A percentile compares a stretch with the other conserved stretches of the same genome.
Evolutionary conservation across 2,113 vertebrate species (phyloP).

Genomic region (Pelmatolapia mariae): DNA sequence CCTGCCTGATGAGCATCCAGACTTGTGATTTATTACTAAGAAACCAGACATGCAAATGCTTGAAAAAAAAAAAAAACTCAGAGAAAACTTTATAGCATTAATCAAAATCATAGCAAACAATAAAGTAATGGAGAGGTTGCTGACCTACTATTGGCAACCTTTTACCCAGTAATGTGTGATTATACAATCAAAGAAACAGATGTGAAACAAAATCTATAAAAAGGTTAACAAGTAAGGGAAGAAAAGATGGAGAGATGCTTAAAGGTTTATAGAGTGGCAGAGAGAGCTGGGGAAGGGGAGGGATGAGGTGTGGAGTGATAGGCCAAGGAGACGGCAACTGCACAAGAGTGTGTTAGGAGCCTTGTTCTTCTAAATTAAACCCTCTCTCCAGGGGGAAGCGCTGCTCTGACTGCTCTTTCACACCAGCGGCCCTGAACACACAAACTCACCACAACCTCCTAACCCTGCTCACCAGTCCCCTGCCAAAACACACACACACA

Average conservation of each 20-base stretch:
- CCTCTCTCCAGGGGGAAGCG: slow-evolving; percentile 44
- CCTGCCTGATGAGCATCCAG: background rate
- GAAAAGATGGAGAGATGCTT: slow-evolving; percentile 17
- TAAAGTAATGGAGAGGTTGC: background rate
- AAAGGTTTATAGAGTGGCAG: slow-evolving; percentile 24
- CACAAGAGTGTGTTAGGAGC: slow-evolving; percentile 52
- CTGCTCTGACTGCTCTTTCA: slow-evolving; percentile 65
- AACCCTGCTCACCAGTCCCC: slow-evolving; percentile 33
- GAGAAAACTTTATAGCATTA: background rate
- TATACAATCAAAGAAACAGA: background rate
- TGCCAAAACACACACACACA: slow-evolving; percentile 54
- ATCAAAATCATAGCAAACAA: background rate
- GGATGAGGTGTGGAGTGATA: slow-evolving; percentile 26
- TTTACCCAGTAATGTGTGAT: background rate
- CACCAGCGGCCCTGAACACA: slow-evolving; percentile 54
- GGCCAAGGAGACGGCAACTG: slow-evolving; percentile 10
- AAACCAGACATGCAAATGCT: background rate
- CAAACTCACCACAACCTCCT: slow-evolving; percentile 61
- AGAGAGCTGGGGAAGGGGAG: background rate
- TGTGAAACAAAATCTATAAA: background rate
- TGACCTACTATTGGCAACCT: background rate
- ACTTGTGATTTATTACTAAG: background rate
- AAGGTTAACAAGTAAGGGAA: slow-evolving; percentile 9
- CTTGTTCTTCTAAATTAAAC: slow-evolving; percentile 62
- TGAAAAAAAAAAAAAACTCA: background rate